Evolutionary conservation across 2,888 invertebrate genomes (phyloP).

Genomic region (Brachyptera risi): DNA sequence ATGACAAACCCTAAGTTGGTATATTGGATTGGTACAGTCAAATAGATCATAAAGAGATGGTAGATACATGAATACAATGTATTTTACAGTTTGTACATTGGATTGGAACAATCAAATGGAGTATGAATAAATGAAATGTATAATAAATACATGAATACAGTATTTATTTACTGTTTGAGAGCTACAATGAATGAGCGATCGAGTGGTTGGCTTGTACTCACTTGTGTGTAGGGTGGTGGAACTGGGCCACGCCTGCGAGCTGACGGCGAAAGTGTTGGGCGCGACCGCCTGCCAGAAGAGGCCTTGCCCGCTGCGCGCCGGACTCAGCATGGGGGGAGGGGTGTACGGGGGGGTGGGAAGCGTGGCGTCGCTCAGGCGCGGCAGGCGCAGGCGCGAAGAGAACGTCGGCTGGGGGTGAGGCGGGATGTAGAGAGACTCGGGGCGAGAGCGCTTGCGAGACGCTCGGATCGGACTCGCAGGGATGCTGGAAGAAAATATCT

Average conservation of each 20-base stretch:
- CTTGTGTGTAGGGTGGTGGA: slow-evolving; percentile 39
- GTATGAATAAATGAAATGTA: too few relatives aligned
- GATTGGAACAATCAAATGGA: too few relatives aligned
- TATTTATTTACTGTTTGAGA: too few relatives aligned
- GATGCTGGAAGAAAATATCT: slow-evolving; percentile 50
- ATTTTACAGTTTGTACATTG: too few relatives aligned
- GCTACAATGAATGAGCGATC: neutral
- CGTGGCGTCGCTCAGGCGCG: slow-evolving; percentile 45
- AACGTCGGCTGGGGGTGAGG: slow-evolving; percentile 45
- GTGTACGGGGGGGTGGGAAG: slow-evolving; percentile 66
- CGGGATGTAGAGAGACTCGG: slow-evolving; percentile 37
- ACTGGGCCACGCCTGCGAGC: slow-evolving; percentile 41
- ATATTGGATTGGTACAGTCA: too few relatives aligned
- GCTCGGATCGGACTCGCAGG: slow-evolving; percentile 58
- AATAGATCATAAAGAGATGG: too few relatives aligned
- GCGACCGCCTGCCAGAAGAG: slow-evolving; percentile 59
- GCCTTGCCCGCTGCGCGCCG: slow-evolving; percentile 83
- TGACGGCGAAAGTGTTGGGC: slow-evolving; percentile 36
- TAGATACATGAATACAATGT: too few relatives aligned
- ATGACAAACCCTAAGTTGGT: too few relatives aligned
- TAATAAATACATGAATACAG: too few relatives aligned
- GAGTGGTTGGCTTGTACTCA: too few relatives aligned
- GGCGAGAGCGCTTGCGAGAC: slow-evolving; percentile 53
- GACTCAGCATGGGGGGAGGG: slow-evolving; percentile 91
- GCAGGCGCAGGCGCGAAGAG: slow-evolving; percentile 51